phyloP scores from a whole-genome alignment of 2,888 invertebrate genomes.

The Nephrotoma guestfalica region DNA sequence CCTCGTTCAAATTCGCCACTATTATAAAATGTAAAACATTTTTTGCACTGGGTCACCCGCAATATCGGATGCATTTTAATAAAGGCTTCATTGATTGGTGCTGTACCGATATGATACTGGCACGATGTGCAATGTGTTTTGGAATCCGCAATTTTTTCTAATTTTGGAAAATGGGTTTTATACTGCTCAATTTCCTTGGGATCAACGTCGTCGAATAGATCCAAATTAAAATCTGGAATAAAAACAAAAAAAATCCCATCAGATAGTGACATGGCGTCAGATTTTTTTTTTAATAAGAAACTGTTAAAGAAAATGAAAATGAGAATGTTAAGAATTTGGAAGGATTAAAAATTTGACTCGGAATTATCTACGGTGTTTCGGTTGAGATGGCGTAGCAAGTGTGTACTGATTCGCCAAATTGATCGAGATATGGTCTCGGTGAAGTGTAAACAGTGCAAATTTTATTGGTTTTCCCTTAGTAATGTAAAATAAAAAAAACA shows the following conservation, averaged over 20 bases:
- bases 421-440: background rate
- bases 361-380: background rate
- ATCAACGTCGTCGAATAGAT: constrained; percentile 39
- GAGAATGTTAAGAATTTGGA: background rate
- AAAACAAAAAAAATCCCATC: background rate
- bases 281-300: background rate
- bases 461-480: background rate
- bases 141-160: constrained; percentile 41
- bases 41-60: constrained; percentile 53
- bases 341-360: background rate
- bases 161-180: constrained; percentile 38
- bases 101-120: constrained; percentile 58
- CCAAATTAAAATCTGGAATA: constrained; percentile 21
- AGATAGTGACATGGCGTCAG: background rate
- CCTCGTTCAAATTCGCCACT: constrained; percentile 72
- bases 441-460: background rate
- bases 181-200: constrained; percentile 40
- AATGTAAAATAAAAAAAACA: background rate
- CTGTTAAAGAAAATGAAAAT: background rate
- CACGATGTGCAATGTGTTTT: constrained; percentile 60
- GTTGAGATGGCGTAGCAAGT: background rate
- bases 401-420: background rate
- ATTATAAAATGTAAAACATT: constrained; percentile 62
- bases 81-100: constrained; percentile 43
- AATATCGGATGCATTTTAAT: constrained; percentile 60